These are phyloP conservation scores for Zoanthus gigantus DNA, from an alignment of 92 coral and sea anemone species.

Conservation along the genomic window DNA sequence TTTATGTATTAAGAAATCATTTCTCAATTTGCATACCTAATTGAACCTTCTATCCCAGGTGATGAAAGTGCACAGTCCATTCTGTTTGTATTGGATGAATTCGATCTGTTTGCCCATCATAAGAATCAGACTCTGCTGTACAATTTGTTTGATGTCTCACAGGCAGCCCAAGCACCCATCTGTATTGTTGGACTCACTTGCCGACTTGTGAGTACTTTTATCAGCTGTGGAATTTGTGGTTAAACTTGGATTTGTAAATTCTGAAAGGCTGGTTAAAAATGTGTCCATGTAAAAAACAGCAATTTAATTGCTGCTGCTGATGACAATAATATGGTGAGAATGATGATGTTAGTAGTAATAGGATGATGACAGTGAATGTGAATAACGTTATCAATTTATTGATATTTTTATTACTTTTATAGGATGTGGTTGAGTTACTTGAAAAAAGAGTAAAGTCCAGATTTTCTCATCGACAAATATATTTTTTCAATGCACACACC, in stretches of 20 bases:
- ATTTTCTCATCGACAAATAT: slow-evolving; percentile 98
- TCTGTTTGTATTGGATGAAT: slow-evolving; percentile 93
- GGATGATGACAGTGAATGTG: background rate
- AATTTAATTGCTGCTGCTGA: too few relatives aligned
- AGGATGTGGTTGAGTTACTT: slow-evolving; percentile 98
- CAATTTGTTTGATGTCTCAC: slow-evolving; percentile 98
- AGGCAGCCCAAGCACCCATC: slow-evolving; percentile 96
- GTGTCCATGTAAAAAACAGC: too few relatives aligned
- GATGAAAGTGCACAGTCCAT: slow-evolving; percentile 90
- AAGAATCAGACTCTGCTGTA: slow-evolving; percentile 93
- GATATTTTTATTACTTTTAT: background rate
- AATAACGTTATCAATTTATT: background rate
- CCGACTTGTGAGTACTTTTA: slow-evolving; percentile 78
- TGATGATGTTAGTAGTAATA: too few relatives aligned
- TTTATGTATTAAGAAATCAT: too few relatives aligned
- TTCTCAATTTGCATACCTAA: too few relatives aligned
- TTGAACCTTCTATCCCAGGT: slow-evolving; percentile 58
- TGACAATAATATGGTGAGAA: too few relatives aligned
- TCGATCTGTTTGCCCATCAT: slow-evolving; percentile 96
- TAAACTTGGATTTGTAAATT: background rate
- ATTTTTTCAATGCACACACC: slow-evolving; percentile 81
- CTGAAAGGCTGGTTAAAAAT: background rate
- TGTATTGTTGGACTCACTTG: slow-evolving; percentile 96
- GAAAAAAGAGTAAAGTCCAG: slow-evolving; percentile 98
- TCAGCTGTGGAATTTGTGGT: background rate